phyloP scores from a whole-genome alignment of 2,888 invertebrate genomes.

The Slavum lentiscoides region DNA sequence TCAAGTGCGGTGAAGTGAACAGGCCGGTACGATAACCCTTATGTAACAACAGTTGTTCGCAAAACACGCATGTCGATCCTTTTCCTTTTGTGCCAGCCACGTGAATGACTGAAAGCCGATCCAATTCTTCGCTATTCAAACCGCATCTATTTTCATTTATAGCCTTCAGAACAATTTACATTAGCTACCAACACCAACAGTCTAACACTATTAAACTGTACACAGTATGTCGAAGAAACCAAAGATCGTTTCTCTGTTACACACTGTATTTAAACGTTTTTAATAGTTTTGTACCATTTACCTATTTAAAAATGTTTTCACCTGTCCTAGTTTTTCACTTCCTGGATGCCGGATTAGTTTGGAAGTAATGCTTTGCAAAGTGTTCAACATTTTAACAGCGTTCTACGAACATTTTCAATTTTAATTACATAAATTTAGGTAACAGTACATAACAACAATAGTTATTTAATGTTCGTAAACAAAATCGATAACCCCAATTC shows the following conservation, averaged over 20 bases:
- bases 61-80: constrained; percentile 91
- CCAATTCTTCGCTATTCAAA: constrained; percentile 54
- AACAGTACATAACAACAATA: not conserved
- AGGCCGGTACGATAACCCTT: constrained; percentile 90
- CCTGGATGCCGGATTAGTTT: constrained; percentile 22
- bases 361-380: constrained; percentile 33
- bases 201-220: constrained; percentile 11
- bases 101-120: constrained; percentile 80
- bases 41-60: constrained; percentile 82
- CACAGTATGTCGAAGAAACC: too few relatives aligned
- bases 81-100: constrained; percentile 98
- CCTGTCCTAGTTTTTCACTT: constrained; percentile 18
- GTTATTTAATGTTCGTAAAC: not conserved
- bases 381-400: constrained; percentile 45
- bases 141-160: constrained; percentile 55
- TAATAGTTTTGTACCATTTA: constrained; percentile 21
- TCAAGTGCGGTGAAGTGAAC: constrained; percentile 93
- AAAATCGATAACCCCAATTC: too few relatives aligned
- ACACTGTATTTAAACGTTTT: constrained; percentile 8
- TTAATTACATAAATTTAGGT: not conserved
- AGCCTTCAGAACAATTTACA: constrained; percentile 42
- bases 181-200: constrained; percentile 20
- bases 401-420: constrained; percentile 11
- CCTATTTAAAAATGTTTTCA: constrained; percentile 51
- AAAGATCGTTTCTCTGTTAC: too few relatives aligned